These are phyloP conservation scores for Forbesichthys agassizii DNA, from an alignment of 2,113 vertebrate genomes.

Conservation along the genomic window DNA sequence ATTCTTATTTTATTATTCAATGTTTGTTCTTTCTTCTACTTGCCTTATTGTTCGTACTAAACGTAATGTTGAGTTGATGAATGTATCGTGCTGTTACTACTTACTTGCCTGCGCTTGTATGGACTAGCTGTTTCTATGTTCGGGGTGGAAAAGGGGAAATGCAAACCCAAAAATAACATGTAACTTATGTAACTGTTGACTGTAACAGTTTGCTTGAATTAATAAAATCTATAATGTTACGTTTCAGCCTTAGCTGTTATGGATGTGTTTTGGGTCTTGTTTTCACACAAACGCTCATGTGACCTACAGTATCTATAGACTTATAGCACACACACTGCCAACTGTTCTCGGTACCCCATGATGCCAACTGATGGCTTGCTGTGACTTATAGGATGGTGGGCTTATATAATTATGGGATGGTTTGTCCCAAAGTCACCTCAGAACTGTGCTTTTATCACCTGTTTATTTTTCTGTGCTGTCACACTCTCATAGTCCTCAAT, in stretches of 20 bases:
- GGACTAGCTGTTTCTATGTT: conserved; percentile 85
- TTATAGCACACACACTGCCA: too few relatives aligned
- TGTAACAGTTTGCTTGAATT: conserved; percentile 95
- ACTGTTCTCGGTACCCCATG: too few relatives aligned
- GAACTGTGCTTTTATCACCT: too few relatives aligned
- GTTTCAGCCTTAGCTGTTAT: conserved; percentile 50
- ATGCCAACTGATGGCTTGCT: too few relatives aligned
- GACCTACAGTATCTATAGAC: too few relatives aligned
- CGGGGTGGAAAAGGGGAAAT: conserved; percentile 1
- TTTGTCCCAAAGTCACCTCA: too few relatives aligned
- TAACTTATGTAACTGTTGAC: conserved; percentile 98
- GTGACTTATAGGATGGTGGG: too few relatives aligned
- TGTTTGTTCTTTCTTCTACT: conserved; percentile 72
- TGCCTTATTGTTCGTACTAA: conserved; percentile 87
- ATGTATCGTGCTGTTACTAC: conserved; percentile 95
- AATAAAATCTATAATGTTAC: conserved; percentile 90
- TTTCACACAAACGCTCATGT: neutral
- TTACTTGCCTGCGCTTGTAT: conserved; percentile 96
- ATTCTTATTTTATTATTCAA: conserved; percentile 37
- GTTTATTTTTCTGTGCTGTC: neutral
- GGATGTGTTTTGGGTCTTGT: neutral
- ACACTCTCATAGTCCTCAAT: neutral
- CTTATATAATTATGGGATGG: too few relatives aligned
- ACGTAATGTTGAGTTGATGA: conserved; percentile 88
- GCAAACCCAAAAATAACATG: conserved; percentile 72